Conservation (phyloP, 2,113 vertebrate genomes). For the Albula glossodonta region DNA sequence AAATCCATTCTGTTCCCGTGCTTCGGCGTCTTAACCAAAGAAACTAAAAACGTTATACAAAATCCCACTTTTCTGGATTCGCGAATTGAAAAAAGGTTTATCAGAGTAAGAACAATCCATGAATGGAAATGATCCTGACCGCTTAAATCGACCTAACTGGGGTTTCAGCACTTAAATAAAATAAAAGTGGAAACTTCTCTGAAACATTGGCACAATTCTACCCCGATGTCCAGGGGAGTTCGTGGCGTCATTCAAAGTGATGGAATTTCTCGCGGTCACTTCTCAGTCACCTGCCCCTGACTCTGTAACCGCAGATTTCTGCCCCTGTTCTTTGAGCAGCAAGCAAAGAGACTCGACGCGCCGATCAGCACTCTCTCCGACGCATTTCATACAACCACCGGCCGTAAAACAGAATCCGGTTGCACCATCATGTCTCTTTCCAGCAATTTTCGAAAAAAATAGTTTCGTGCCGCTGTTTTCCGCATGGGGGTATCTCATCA, state of each 20-base stretch:
- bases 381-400: slow-evolving; percentile 56
- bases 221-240: slow-evolving; percentile 19
- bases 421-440: slow-evolving; percentile 54
- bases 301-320: slow-evolving; percentile 18
- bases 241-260: slow-evolving; percentile 32
- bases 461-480: slow-evolving; percentile 44
- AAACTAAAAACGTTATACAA: neutral
- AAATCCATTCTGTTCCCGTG: slow-evolving; percentile 50
- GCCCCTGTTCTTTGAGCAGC: slow-evolving; percentile 39
- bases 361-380: slow-evolving; percentile 53
- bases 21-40: slow-evolving; percentile 17
- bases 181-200: slow-evolving; percentile 49
- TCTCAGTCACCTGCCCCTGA: neutral
- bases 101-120: neutral
- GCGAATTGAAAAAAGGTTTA: slow-evolving; percentile 20
- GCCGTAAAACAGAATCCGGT: slow-evolving; percentile 43
- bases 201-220: slow-evolving; percentile 47
- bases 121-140: slow-evolving; percentile 29
- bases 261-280: slow-evolving; percentile 37
- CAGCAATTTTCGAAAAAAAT: slow-evolving; percentile 35
- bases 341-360: slow-evolving; percentile 50
- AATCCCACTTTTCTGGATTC: slow-evolving; percentile 44
- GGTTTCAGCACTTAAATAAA: slow-evolving; percentile 27
- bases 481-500: slow-evolving; percentile 36
- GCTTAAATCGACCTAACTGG: slow-evolving; percentile 40